Conservation (phyloP, 2,888 invertebrate genomes). For the Idaea biselata region DNA sequence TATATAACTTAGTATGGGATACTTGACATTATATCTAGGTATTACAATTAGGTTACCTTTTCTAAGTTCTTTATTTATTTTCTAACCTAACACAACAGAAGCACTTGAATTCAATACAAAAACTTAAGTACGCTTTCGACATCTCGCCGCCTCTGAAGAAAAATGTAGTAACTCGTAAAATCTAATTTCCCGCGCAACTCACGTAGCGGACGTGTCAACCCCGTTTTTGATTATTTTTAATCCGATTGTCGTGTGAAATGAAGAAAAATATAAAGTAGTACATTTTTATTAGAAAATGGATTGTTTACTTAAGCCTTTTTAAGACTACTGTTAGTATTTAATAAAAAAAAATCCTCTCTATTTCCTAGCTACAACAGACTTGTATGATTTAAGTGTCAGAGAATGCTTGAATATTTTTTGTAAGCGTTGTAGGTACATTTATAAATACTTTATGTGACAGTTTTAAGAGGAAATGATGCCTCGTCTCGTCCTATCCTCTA, state of each 20-base stretch:
- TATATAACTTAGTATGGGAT: no score
- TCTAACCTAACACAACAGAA: background rate
- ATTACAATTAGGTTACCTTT: no score
- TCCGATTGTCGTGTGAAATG: constrained; percentile 17
- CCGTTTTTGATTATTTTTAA: constrained; percentile 36
- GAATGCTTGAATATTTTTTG: no score
- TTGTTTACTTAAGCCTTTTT: background rate
- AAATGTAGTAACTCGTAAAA: constrained; percentile 20
- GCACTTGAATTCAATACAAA: background rate
- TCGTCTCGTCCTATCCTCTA: no score
- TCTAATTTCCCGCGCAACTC: constrained; percentile 34
- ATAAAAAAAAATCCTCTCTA: no score
- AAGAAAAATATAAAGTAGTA: constrained; percentile 4
- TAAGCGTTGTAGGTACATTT: no score
- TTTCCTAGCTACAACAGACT: no score
- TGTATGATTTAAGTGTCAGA: no score
- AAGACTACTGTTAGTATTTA: no score
- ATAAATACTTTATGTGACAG: no score
- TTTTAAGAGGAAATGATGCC: no score
- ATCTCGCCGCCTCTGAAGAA: background rate
- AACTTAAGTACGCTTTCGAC: constrained; percentile 1
- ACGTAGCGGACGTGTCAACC: constrained; percentile 24
- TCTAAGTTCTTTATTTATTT: background rate
- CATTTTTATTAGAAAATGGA: background rate
- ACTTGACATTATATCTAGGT: no score